Evolutionary conservation across 2,797 vertebrate genomes (phyloP).

Genomic region (Girardinus metallicus): DNA sequence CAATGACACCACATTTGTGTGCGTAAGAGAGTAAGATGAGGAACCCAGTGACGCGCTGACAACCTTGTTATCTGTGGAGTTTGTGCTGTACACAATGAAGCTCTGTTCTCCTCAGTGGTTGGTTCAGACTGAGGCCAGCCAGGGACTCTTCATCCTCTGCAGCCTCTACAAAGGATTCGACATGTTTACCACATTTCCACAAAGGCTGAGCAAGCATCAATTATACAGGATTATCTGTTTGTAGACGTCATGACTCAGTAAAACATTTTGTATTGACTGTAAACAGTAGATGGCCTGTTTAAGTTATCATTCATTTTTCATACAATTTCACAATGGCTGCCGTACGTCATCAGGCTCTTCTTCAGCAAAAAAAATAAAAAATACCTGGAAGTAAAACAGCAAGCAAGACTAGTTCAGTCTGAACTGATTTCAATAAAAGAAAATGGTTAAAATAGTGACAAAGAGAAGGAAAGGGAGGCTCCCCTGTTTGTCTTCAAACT

Average conservation of each 20-base stretch:
- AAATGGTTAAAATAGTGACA: background rate
- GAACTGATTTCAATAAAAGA: background rate
- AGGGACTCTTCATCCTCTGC: constrained; percentile 56
- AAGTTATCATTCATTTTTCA: background rate
- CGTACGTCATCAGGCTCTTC: background rate
- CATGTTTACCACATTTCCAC: constrained; percentile 47
- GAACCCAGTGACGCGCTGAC: constrained; percentile 57
- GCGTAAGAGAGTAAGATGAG: constrained; percentile 37
- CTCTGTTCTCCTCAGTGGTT: constrained; percentile 62
- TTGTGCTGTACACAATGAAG: constrained; percentile 59
- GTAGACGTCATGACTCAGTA: background rate
- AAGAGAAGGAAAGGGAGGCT: background rate
- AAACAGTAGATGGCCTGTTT: background rate
- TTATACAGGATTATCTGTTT: background rate
- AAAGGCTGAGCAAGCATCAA: constrained; percentile 38
- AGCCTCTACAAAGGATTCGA: constrained; percentile 32
- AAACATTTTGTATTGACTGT: background rate
- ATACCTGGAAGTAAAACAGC: background rate
- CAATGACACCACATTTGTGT: constrained; percentile 6
- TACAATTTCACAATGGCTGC: background rate
- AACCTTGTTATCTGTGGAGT: constrained; percentile 64
- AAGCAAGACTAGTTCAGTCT: background rate
- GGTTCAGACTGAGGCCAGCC: constrained; percentile 27
- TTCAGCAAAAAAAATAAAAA: background rate
- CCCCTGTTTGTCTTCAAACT: background rate